A percentile compares a stretch with the other conserved stretches of the same genome.
These are phyloP conservation scores for Drosophila setifemur DNA, from an alignment of 1,140 invertebrate species.

Conservation along the genomic window DNA sequence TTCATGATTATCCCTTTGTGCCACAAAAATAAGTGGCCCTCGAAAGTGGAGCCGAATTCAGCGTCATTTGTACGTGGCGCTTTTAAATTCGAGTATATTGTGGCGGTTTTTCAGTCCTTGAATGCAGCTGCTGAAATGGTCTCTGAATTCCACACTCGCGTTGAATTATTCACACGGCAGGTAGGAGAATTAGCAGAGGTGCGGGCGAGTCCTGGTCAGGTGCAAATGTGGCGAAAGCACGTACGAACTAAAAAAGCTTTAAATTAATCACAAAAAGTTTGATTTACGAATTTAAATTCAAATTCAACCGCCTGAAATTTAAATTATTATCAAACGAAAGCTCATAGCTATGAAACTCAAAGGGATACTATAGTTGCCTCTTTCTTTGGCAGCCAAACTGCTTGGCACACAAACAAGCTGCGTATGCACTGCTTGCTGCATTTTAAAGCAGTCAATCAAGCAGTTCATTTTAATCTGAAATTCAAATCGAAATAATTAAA, in stretches of 20 bases:
- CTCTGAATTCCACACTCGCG: slow-evolving; percentile 11
- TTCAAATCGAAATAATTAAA: background rate
- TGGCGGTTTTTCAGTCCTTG: slow-evolving; percentile 51
- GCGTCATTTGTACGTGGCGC: slow-evolving; percentile 24
- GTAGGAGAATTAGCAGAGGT: slow-evolving; percentile 18
- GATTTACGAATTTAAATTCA: background rate
- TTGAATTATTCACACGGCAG: slow-evolving; percentile 51
- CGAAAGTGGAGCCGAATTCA: slow-evolving; percentile 8
- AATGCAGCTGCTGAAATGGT: slow-evolving; percentile 43
- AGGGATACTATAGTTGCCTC: background rate
- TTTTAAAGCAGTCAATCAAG: background rate
- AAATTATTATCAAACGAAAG: background rate
- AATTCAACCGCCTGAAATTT: background rate
- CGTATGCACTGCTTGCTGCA: no score
- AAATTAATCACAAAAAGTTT: slow-evolving; percentile 13
- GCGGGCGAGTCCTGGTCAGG: slow-evolving; percentile 12
- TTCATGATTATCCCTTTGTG: background rate
- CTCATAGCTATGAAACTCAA: background rate
- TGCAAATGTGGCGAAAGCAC: slow-evolving; percentile 22
- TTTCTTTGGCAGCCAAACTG: background rate
- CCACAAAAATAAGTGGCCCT: background rate
- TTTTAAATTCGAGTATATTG: slow-evolving; percentile 21
- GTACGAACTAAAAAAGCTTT: slow-evolving; percentile 15
- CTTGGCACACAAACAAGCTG: no score
- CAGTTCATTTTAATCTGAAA: background rate